These are phyloP conservation scores for Pyrrhosoma nymphula DNA, from an alignment of 2,888 invertebrate genomes.

Conservation along the genomic window DNA sequence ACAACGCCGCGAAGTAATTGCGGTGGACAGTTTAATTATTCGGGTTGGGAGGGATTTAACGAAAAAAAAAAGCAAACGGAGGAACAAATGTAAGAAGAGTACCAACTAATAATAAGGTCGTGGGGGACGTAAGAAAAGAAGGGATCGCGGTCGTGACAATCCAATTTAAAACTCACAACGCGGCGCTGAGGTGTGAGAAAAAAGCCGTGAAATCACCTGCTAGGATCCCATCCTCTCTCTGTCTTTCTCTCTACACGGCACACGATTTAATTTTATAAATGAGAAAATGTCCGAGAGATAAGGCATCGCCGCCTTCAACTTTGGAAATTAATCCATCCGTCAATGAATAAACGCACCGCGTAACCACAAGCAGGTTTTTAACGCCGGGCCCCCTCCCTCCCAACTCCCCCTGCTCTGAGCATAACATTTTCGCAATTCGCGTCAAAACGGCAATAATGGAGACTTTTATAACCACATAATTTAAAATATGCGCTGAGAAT, in stretches of 20 bases:
- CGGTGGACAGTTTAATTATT: constrained; percentile 24
- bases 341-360: not conserved
- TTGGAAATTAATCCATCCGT: constrained; percentile 8
- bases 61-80: not conserved
- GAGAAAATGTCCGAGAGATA: constrained; percentile 5
- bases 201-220: not conserved
- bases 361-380: not conserved
- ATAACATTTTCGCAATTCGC: not conserved
- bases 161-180: not conserved
- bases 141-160: not conserved
- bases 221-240: not conserved
- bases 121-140: not conserved
- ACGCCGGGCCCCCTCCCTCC: not conserved
- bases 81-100: not conserved
- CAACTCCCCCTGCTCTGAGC: no score
- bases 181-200: not conserved
- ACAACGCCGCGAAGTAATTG: not conserved
- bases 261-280: constrained; percentile 28
- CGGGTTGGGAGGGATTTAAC: not conserved
- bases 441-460: not conserved
- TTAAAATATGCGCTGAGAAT: no score
- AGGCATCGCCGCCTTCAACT: constrained; percentile 5
- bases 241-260: not conserved
- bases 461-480: not conserved
- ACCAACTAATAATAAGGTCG: not conserved